A percentile compares a stretch with the other conserved stretches of the same genome.
Conservation (phyloP, 1,140 invertebrate genomes). For the Listronotus oregonensis region DNA sequence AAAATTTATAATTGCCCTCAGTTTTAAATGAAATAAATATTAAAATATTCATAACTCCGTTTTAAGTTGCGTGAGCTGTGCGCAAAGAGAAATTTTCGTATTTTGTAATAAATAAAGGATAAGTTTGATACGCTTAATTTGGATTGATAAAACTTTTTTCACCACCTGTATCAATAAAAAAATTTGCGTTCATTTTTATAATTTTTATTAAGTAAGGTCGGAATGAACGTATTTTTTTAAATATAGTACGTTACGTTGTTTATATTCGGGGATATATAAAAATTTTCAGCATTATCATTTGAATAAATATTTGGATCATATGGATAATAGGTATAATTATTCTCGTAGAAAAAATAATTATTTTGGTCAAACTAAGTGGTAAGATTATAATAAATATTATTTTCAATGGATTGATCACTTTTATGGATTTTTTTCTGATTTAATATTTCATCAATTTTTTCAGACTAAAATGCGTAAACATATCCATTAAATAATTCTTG, state of each 20-base stretch:
- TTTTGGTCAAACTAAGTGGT: no score
- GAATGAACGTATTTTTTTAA: constrained; percentile 8
- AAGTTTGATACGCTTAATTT: constrained; percentile 20
- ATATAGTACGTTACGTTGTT: constrained; percentile 1
- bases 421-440: no score
- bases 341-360: no score
- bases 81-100: constrained; percentile 26
- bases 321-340: no score
- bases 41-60: constrained; percentile 17
- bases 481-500: no score
- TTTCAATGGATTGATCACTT: no score
- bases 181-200: constrained; percentile 26
- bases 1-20: constrained; percentile 10
- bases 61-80: constrained; percentile 25
- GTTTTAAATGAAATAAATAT: constrained; percentile 30
- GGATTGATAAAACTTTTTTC: constrained; percentile 29
- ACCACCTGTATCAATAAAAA: constrained; percentile 36
- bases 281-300: constrained; percentile 9
- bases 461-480: no score
- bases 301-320: no score
- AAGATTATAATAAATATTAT: no score
- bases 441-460: no score
- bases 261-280: neutral
- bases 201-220: neutral
- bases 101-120: no score